Percentiles rank a stretch among this genome's conserved stretches.
These are phyloP conservation scores for Simalia tracyae DNA, from an alignment of 2,797 vertebrate genomes.

Conservation along the genomic window DNA sequence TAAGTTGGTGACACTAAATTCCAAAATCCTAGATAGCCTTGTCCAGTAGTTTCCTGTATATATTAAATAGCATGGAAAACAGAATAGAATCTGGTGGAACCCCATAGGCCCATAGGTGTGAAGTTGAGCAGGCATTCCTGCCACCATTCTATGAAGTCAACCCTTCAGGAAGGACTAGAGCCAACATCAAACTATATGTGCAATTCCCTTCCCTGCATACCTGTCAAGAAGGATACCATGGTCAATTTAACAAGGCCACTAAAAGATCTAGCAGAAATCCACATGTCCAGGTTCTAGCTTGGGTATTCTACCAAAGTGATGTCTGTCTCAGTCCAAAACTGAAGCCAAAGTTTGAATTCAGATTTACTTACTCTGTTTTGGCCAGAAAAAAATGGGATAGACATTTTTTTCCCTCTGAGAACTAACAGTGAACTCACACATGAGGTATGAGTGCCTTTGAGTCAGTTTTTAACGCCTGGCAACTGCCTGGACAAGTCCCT, in stretches of 20 bases:
- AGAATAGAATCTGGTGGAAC: neutral
- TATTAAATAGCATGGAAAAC: neutral
- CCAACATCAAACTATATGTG: neutral
- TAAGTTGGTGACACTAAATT: neutral
- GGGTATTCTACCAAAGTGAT: too few species aligned
- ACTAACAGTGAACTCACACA: neutral
- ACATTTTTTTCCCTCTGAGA: neutral
- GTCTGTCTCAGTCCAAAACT: too few species aligned
- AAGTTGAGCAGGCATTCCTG: neutral
- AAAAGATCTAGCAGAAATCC: neutral
- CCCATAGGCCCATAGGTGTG: neutral
- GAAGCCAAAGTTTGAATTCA: too few species aligned
- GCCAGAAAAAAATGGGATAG: too few species aligned
- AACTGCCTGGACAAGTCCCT: neutral
- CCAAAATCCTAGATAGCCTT: neutral
- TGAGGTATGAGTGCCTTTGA: neutral
- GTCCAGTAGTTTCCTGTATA: neutral
- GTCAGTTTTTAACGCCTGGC: neutral
- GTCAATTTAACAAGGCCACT: neutral
- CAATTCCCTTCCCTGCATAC: neutral
- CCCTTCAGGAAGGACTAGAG: neutral
- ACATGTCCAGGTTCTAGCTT: too few species aligned
- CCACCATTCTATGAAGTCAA: neutral
- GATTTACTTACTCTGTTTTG: too few species aligned
- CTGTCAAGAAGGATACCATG: neutral